These are phyloP conservation scores for Osmoderma eremita DNA, from an alignment of 2,888 invertebrate species.

Conservation along the genomic window DNA sequence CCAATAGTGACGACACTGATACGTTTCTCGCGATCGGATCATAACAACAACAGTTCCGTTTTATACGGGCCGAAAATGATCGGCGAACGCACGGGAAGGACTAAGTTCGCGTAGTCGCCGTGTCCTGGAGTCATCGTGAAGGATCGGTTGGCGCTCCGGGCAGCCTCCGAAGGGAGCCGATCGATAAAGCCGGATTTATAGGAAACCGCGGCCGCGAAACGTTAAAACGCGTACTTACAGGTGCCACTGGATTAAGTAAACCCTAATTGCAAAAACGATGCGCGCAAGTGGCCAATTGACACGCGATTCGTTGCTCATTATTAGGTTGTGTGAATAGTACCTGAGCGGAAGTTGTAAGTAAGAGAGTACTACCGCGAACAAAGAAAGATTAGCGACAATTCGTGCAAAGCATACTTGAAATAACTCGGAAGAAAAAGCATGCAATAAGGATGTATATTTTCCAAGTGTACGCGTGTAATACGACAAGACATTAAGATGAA, in stretches of 20 bases:
- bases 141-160: slow-evolving; percentile 55
- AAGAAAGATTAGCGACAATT: too few species aligned
- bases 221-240: background rate
- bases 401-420: too few species aligned
- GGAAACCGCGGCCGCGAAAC: slow-evolving; percentile 13
- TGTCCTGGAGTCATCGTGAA: slow-evolving; percentile 51
- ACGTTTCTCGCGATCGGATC: slow-evolving; percentile 16
- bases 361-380: too few species aligned
- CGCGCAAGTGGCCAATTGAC: background rate
- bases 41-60: slow-evolving; percentile 2
- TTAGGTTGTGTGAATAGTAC: background rate
- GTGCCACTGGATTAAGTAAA: slow-evolving; percentile 8
- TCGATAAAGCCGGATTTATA: slow-evolving; percentile 56
- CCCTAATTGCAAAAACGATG: background rate
- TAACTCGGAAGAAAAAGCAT: too few species aligned
- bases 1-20: slow-evolving; percentile 17
- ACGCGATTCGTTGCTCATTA: background rate
- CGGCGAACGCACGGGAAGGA: slow-evolving; percentile 35
- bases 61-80: slow-evolving; percentile 22
- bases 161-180: slow-evolving; percentile 59
- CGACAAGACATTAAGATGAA: too few species aligned
- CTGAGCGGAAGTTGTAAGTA: background rate
- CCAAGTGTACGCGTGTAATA: too few species aligned
- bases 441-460: too few species aligned
- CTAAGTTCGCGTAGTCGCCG: slow-evolving; percentile 29